Base-by-base conservation (phyloP, 2,888 invertebrate species). In the Ceriagrion tenellum region DNA sequence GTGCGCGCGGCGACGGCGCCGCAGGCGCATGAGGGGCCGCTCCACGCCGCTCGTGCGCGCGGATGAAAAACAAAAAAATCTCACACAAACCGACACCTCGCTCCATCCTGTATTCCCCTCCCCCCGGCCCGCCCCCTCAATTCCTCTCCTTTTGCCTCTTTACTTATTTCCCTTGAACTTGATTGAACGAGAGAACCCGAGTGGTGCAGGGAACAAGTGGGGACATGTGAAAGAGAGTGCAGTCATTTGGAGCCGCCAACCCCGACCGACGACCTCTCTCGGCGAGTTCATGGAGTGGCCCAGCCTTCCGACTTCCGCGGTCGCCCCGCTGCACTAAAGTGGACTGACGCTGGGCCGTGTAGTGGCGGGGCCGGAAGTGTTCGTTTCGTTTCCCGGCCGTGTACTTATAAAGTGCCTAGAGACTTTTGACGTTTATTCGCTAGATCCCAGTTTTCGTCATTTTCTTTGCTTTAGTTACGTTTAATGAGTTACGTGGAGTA, bases 391-490 rank as follows among this genome's bases (percentile, higher is more conserved):
- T 93, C 93, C 93, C 93, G 93, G 93, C 93, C 93, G 47, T 93
- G 93, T 93, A 93, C 93, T 93, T 93, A 93, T 93, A n/a, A 93
- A 93, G 93, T 93, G 93, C 93, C 93, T 93, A 93, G 93, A 93
- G 93, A 93, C 93, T 69, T 93, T 69, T 93, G 69, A 74, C 63
- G 74, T 93, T 93, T 69, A 93, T 55, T 69, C 69, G 93, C 69
- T 93, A 93, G 93, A 93, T 63, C 93, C 93, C 93, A 93, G 63
- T 74, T 93, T 47, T 69, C 40, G 47, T 35, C 63, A 47, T 74
- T 63, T 74, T 35, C 69, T 69, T 93, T 63, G 93, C 93, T 93
- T 93, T 93, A 93, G 93, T 93, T 93, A 69, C 63, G 59, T 69
- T 47, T 93, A 69, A 59, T 93, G 93, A 59, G 30, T 93, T 93